These are phyloP conservation scores for Armadillidium nasatum DNA, from an alignment of 1,140 invertebrate species.

Conservation along the genomic window DNA sequence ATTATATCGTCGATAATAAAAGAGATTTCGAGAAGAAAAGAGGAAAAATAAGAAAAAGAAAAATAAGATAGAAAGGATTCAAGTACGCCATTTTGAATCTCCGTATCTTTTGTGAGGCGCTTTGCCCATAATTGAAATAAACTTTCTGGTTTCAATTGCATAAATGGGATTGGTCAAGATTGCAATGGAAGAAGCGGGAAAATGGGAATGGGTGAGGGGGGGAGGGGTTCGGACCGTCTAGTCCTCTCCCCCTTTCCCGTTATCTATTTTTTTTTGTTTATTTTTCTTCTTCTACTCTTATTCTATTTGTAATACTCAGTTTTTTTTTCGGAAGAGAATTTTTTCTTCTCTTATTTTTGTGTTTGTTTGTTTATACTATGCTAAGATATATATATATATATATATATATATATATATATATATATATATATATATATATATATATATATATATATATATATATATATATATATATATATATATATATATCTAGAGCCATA, in stretches of 20 bases:
- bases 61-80: too few relatives aligned
- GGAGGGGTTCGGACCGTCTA: background rate
- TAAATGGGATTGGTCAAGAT: too few relatives aligned
- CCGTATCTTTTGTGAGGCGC: too few relatives aligned
- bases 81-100: too few relatives aligned
- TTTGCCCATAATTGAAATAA: too few relatives aligned
- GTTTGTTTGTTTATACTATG: background rate
- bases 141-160: too few relatives aligned
- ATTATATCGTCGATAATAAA: too few relatives aligned
- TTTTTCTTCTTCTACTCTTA: background rate
- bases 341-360: background rate
- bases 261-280: background rate
- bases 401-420: slow-evolving; percentile 11
- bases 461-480: slow-evolving; percentile 15
- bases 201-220: too few relatives aligned
- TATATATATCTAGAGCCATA: too few relatives aligned
- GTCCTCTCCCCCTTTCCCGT: background rate
- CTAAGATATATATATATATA: background rate
- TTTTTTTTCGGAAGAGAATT: background rate
- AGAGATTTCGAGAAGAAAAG: too few relatives aligned
- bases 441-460: slow-evolving; percentile 15
- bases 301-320: background rate
- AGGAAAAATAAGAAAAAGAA: too few relatives aligned
- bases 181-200: too few relatives aligned
- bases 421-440: slow-evolving; percentile 7